These are phyloP conservation scores for Dryocosmus kuriphilus DNA, from an alignment of 2,888 invertebrate genomes.

Conservation along the genomic window DNA sequence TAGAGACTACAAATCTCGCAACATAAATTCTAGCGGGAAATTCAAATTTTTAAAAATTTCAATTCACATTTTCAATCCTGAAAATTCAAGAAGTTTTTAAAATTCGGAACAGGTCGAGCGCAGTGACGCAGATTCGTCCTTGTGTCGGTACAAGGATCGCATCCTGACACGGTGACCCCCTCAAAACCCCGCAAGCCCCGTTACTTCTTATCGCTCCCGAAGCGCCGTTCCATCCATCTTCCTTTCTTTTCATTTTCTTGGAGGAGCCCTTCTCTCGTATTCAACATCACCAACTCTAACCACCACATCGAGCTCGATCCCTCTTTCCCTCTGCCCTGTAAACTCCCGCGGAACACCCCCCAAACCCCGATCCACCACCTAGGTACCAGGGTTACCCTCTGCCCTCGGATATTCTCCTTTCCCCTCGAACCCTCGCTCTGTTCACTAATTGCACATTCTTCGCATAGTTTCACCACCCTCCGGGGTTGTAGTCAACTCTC, in stretches of 20 bases:
- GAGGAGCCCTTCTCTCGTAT: constrained; percentile 53
- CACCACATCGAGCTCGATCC: constrained; percentile 52
- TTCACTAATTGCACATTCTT: constrained; percentile 98
- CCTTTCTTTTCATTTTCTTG: constrained; percentile 75
- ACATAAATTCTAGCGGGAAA: too few species aligned
- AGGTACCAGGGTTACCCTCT: constrained; percentile 51
- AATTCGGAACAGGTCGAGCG: constrained; percentile 43
- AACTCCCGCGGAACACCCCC: constrained; percentile 34
- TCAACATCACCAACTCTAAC: constrained; percentile 51
- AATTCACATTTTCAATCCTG: neutral
- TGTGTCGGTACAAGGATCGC: constrained; percentile 48
- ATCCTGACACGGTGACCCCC: constrained; percentile 60
- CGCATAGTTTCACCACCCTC: constrained; percentile 91
- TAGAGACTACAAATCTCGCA: too few species aligned
- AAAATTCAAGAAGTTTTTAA: constrained; percentile 45
- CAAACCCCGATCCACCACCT: constrained; percentile 31
- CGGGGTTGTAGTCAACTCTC: constrained; percentile 58
- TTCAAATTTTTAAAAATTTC: neutral
- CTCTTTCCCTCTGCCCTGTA: constrained; percentile 45
- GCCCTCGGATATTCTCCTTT: constrained; percentile 73
- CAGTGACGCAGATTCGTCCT: constrained; percentile 49
- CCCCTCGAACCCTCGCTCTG: constrained; percentile 84
- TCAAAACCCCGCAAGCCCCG: constrained; percentile 49
- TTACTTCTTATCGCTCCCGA: constrained; percentile 64
- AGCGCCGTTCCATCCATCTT: constrained; percentile 75